Evolutionary conservation across 1,140 invertebrate genomes (phyloP).

Genomic region (Calephelis virginiensis): DNA sequence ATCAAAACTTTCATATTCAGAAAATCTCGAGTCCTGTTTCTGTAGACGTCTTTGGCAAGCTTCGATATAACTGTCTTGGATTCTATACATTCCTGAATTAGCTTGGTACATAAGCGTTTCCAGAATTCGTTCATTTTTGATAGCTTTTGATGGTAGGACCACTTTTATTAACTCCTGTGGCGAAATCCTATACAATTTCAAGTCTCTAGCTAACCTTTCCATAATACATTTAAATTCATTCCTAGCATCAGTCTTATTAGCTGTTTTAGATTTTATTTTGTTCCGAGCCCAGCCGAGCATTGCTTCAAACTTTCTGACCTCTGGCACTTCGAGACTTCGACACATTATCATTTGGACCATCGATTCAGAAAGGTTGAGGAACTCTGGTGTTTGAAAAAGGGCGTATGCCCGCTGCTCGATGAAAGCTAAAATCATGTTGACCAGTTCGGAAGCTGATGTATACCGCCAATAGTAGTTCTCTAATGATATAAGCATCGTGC

Average conservation of each 20-base stretch:
- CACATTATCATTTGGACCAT: slow-evolving; percentile 98
- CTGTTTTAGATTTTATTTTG: slow-evolving; percentile 87
- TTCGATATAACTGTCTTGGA: slow-evolving; percentile 92
- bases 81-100: slow-evolving; percentile 94
- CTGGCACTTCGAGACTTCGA: slow-evolving; percentile 89
- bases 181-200: slow-evolving; percentile 94
- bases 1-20: slow-evolving; percentile 89
- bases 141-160: slow-evolving; percentile 94
- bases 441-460: slow-evolving; percentile 93
- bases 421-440: slow-evolving; percentile 96
- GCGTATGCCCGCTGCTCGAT: slow-evolving; percentile 91
- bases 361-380: slow-evolving; percentile 92
- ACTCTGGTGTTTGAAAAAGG: slow-evolving; percentile 90
- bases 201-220: slow-evolving; percentile 92
- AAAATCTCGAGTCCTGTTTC: slow-evolving; percentile 91
- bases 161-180: slow-evolving; percentile 96
- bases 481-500: slow-evolving; percentile 93
- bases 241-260: slow-evolving; percentile 88
- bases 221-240: slow-evolving; percentile 95
- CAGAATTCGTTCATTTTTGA: slow-evolving; percentile 94
- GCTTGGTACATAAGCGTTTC: slow-evolving; percentile 96
- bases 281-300: slow-evolving; percentile 94
- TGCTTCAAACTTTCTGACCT: slow-evolving; percentile 95
- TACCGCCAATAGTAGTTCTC: slow-evolving; percentile 98
- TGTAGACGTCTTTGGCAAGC: slow-evolving; percentile 91